Evolutionary conservation across 2,888 invertebrate genomes (phyloP), one percentile per base, ranked within the genome.

Genomic region (Spisula subtruncata): DNA sequence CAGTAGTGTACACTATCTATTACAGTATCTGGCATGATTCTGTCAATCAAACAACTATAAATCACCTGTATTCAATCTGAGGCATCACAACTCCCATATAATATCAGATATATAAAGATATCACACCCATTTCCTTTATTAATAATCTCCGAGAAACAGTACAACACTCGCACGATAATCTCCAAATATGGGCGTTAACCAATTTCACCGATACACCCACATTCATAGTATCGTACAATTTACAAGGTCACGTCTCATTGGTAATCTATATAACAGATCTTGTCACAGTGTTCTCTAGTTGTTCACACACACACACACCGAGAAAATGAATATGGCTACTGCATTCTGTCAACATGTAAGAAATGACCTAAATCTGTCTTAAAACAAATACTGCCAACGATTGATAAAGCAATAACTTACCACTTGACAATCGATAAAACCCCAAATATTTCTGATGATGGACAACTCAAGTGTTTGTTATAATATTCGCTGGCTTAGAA

Each of bases 361-460:
- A 75, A 25, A 2, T 32, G 35, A 75, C 75, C 75, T 4, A 75
- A 75, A 35, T 75, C 32, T 32, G 35, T 75, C 75, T 35, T 18
- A 16, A 75, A 75, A 75, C 35, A 75, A 32, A 75, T 32, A 75
- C 32, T 14, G 29, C 35, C 75, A 35, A 75, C 75, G 16, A 32
- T 32, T 18, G 18, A 75, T 75, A 75, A 75, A 75, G 75, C 32
- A 75, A 75, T 75, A 75, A 75, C 29, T 75, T 75, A 25, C 18
- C 75, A 75, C 75, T 75, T 75, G 75, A 75, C 25, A 25, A 81
- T 81, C 12, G n/a, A 81, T 81, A 48, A 46, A 81, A 35, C 35
- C 41, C 35, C 46, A 48, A 48, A 81, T 48, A 81, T 48, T 51
- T 48, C 51, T 81, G 79, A 35, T 48, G 81, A 81, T 48, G 48